phyloP scores from a whole-genome alignment of 2,113 vertebrate genomes.

The Corythornis cristatus region DNA sequence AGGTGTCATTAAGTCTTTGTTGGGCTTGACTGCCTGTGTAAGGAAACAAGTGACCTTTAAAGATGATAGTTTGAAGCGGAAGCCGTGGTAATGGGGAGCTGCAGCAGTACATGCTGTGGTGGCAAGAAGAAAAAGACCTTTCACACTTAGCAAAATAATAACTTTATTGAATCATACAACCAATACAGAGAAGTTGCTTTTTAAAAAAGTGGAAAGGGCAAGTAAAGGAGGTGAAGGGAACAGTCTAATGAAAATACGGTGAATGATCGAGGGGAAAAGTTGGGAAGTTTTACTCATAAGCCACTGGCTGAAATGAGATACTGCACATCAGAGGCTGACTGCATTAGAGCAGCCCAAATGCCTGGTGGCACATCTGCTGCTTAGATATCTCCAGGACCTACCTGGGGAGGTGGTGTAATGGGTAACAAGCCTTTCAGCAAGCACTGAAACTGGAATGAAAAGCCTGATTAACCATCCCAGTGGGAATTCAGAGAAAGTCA shows the following conservation, averaged over 20 bases:
- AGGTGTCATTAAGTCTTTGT: conserved; percentile 76
- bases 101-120: conserved; percentile 34
- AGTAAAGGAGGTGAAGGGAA: background rate
- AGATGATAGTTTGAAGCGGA: conserved; percentile 73
- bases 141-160: conserved; percentile 66
- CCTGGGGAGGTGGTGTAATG: background rate
- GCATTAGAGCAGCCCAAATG: background rate
- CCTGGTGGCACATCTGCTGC: background rate
- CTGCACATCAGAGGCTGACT: background rate
- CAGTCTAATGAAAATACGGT: background rate
- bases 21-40: conserved; percentile 57
- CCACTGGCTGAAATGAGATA: background rate
- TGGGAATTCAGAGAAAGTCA: background rate
- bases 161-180: conserved; percentile 59
- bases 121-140: conserved; percentile 61
- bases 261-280: background rate
- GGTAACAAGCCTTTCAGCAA: background rate
- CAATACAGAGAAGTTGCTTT: conserved; percentile 30
- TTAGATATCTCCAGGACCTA: background rate
- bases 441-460: background rate
- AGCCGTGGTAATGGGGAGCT: conserved; percentile 57
- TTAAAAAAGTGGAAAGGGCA: conserved; percentile 17
- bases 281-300: background rate
- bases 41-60: conserved; percentile 81
- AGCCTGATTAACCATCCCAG: background rate